phyloP scores from a whole-genome alignment of 2,888 invertebrate species.

The Drosophila sordidula region DNA sequence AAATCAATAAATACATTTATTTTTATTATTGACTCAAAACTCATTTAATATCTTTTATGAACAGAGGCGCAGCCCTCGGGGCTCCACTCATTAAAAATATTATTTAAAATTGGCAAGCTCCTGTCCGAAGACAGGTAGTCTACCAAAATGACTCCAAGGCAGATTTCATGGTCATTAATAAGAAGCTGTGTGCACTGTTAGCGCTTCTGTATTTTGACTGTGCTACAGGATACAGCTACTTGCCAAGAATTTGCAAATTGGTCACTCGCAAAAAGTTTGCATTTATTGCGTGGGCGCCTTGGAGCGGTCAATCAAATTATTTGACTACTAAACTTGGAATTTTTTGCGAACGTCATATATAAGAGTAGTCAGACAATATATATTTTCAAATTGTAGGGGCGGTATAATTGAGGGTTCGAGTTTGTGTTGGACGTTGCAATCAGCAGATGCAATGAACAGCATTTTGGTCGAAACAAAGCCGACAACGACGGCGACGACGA shows the following conservation, averaged over 20 bases:
- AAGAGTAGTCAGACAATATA: constrained; percentile 24
- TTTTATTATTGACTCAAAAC: not conserved
- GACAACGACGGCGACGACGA: constrained; percentile 25
- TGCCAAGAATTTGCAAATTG: constrained; percentile 60
- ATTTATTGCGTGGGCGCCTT: constrained; percentile 70
- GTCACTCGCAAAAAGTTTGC: constrained; percentile 48
- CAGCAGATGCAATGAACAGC: constrained; percentile 76
- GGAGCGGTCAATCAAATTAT: constrained; percentile 53
- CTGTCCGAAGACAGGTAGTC: constrained; percentile 65
- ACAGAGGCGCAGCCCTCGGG: not conserved
- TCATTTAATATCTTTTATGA: not conserved
- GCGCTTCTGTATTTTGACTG: constrained; percentile 21
- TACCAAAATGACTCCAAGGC: constrained; percentile 68
- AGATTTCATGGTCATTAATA: constrained; percentile 83
- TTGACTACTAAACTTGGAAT: constrained; percentile 17
- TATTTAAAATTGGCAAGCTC: constrained; percentile 32
- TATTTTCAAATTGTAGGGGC: constrained; percentile 78
- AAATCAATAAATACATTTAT: not conserved
- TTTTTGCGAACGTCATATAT: constrained; percentile 12
- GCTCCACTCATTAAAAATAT: constrained; percentile 9
- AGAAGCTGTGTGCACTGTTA: constrained; percentile 28
- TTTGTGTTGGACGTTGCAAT: constrained; percentile 54
- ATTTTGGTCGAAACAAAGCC: constrained; percentile 41
- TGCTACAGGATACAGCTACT: constrained; percentile 31
- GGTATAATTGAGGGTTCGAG: constrained; percentile 79